phyloP scores from a whole-genome alignment of 2,113 vertebrate species.

The Nasalis larvatus region DNA sequence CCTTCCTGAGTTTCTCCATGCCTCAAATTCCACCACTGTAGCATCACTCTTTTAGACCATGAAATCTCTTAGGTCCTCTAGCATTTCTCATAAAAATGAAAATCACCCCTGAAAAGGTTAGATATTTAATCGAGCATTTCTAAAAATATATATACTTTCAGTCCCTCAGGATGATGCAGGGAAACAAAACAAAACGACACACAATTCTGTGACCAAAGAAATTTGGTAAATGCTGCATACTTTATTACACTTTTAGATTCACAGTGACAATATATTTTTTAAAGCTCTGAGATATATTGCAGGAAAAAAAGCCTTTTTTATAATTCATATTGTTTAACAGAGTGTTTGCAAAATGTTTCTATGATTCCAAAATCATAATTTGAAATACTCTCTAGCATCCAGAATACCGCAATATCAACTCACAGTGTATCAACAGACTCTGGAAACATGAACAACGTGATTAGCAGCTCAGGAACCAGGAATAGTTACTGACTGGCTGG shows the following conservation, averaged over 20 bases:
- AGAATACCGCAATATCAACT: background rate
- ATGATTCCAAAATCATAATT: background rate
- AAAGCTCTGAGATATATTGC: background rate
- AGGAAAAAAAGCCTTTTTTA: background rate
- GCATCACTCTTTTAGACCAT: background rate
- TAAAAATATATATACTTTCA: background rate
- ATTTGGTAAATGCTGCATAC: background rate
- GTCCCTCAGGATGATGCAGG: background rate
- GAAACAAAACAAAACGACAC: background rate
- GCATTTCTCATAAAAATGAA: constrained; percentile 26
- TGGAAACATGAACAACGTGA: background rate
- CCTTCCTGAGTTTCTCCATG: background rate
- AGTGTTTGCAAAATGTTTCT: background rate
- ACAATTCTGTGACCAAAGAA: background rate
- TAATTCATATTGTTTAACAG: background rate
- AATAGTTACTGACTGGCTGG: background rate
- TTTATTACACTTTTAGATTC: background rate
- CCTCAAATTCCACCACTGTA: background rate
- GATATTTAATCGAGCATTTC: background rate
- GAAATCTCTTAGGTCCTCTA: background rate
- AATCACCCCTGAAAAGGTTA: background rate
- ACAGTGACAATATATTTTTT: background rate
- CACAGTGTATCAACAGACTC: background rate
- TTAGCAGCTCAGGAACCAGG: background rate
- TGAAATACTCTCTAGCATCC: background rate